Conservation (phyloP, 1,140 invertebrate species). For the Conus ventricosus region DNA sequence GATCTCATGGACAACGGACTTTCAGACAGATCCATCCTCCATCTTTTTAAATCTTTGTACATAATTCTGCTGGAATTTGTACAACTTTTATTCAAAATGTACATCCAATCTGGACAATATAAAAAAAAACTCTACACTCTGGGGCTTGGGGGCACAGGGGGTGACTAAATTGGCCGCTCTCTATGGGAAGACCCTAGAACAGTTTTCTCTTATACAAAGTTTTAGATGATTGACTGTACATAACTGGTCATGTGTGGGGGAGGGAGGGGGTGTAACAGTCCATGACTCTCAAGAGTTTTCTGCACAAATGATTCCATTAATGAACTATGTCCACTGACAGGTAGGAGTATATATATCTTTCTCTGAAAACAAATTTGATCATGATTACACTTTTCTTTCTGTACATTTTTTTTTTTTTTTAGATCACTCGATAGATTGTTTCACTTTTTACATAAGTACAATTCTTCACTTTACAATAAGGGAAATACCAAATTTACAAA, state of each 20-base stretch:
- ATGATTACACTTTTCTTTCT: slow-evolving; percentile 12
- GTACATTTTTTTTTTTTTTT: slow-evolving; percentile 13
- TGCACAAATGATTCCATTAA: slow-evolving; percentile 23
- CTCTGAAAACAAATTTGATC: slow-evolving; percentile 16
- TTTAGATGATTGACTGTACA: background rate
- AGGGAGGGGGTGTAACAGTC: background rate
- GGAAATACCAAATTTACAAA: slow-evolving; percentile 2
- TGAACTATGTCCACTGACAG: slow-evolving; percentile 4
- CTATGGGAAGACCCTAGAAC: background rate
- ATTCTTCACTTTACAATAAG: slow-evolving; percentile 6
- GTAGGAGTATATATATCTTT: background rate
- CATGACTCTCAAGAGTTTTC: slow-evolving; percentile 1
- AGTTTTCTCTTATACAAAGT: background rate
- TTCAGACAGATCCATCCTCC: slow-evolving; percentile 6
- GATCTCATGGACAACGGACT: background rate
- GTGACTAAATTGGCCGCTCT: background rate
- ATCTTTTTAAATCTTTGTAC: background rate
- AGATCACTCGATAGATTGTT: background rate
- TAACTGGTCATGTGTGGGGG: no score
- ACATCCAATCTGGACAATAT: background rate
- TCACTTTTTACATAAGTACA: slow-evolving; percentile 28
- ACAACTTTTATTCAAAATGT: background rate
- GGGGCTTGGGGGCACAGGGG: no score
- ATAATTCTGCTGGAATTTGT: background rate
- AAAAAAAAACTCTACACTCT: background rate